phyloP scores from a whole-genome alignment of 1,140 invertebrate genomes.

The Teleogryllus occipitalis region DNA sequence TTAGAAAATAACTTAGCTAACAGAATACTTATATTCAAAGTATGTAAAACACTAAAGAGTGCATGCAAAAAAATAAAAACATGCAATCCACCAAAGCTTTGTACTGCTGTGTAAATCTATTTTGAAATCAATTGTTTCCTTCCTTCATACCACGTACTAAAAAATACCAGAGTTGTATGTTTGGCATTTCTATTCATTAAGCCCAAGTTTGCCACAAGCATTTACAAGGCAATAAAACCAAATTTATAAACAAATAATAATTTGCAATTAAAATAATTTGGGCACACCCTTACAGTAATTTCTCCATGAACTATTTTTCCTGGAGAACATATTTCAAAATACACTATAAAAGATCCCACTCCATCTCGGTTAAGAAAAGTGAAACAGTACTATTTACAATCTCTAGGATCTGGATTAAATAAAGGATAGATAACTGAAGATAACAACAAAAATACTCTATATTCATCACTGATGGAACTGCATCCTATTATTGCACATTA shows the following conservation, averaged over 20 bases:
- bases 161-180: no score
- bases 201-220: background rate
- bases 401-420: background rate
- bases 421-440: background rate
- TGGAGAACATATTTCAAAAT: no score
- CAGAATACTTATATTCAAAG: background rate
- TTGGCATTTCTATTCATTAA: no score
- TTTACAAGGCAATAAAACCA: background rate
- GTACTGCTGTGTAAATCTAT: background rate
- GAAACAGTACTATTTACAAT: background rate
- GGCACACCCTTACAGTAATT: no score
- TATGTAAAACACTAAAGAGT: background rate
- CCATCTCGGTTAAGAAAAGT: background rate
- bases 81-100: slow-evolving; percentile 7
- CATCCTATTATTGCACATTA: background rate
- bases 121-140: background rate
- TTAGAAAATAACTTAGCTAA: background rate
- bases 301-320: no score
- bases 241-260: no score
- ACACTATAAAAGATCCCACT: background rate
- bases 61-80: background rate
- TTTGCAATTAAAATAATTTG: no score
- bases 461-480: background rate
- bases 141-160: background rate
- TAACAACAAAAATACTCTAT: background rate